phyloP scores from a whole-genome alignment of 1,140 invertebrate species.

The Ips nitidus region DNA sequence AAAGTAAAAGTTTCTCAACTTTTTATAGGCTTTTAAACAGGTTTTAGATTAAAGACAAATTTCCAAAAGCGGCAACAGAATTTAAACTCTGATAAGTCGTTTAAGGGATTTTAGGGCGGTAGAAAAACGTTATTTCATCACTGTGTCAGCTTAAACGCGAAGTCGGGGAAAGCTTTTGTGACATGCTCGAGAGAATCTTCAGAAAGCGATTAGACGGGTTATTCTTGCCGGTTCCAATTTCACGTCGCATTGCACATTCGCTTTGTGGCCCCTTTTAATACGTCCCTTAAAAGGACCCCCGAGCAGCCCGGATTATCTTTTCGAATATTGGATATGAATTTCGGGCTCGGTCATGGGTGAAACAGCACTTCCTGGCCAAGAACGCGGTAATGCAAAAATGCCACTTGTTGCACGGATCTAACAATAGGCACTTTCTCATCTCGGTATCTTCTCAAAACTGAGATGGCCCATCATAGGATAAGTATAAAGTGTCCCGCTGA shows the following conservation, averaged over 20 bases:
- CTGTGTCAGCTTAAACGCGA: slow-evolving; percentile 32
- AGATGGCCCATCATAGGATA: too few species aligned
- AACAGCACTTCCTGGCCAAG: slow-evolving; percentile 11
- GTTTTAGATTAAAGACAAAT: too few species aligned
- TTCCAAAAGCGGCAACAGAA: not conserved
- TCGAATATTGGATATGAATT: slow-evolving; percentile 40
- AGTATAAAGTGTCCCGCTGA: not conserved
- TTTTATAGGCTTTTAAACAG: too few species aligned
- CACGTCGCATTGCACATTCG: slow-evolving; percentile 43
- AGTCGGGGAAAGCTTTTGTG: slow-evolving; percentile 31
- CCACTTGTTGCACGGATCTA: slow-evolving; percentile 1
- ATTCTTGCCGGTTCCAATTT: slow-evolving; percentile 47
- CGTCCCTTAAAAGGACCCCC: slow-evolving; percentile 22
- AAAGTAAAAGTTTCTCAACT: too few species aligned
- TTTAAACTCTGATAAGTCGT: slow-evolving; percentile 31
- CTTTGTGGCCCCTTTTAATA: slow-evolving; percentile 42
- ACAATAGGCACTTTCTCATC: not conserved
- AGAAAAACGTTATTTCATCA: slow-evolving; percentile 35
- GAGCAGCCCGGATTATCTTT: slow-evolving; percentile 25
- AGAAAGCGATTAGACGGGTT: slow-evolving; percentile 45
- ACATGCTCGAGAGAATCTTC: slow-evolving; percentile 33
- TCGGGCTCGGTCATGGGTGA: slow-evolving; percentile 30
- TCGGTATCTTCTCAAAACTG: too few species aligned
- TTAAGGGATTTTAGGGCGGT: slow-evolving; percentile 26
- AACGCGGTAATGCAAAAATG: not conserved